Evolutionary conservation across 2,888 invertebrate species (phyloP).

Genomic region (Aproaerema taeniolella): DNA sequence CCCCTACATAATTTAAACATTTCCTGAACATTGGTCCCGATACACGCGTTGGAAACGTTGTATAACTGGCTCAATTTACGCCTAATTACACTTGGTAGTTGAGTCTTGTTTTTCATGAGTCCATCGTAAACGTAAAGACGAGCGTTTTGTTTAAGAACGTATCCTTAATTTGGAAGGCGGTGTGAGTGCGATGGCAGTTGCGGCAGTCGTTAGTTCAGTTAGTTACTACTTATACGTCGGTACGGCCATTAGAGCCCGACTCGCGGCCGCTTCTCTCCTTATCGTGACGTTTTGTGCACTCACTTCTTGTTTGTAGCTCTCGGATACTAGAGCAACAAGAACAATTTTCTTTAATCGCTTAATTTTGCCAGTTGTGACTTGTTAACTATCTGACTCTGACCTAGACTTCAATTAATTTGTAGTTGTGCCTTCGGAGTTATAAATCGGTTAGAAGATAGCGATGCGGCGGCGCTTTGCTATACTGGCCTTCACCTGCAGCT

Average conservation of each 20-base stretch:
- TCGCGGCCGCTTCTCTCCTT: constrained; percentile 32
- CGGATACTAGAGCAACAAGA: constrained; percentile 9
- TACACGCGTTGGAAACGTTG: no score
- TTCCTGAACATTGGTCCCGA: not conserved
- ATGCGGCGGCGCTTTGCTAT: constrained; percentile 1
- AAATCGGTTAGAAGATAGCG: constrained; percentile 1
- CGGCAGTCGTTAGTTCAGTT: constrained; percentile 46
- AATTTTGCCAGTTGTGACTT: constrained; percentile 10
- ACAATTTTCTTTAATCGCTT: constrained; percentile 11
- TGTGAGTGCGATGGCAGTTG: constrained; percentile 37
- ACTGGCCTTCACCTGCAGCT: constrained; percentile 5
- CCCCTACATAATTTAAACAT: not conserved
- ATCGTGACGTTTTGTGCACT: constrained; percentile 33
- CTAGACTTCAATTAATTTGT: constrained; percentile 8
- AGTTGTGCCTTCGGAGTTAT: constrained; percentile 5
- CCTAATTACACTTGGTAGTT: not conserved
- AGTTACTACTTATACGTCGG: constrained; percentile 34
- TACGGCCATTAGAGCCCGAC: constrained; percentile 37
- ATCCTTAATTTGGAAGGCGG: constrained; percentile 33
- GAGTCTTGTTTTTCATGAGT: constrained; percentile 4
- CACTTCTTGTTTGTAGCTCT: constrained; percentile 28
- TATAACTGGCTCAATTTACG: no score
- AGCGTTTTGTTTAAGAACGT: constrained; percentile 12
- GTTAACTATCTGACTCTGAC: constrained; percentile 6
- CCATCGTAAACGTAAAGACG: constrained; percentile 7